Percentiles rank a stretch among this genome's conserved stretches.
Conservation (phyloP, 2,113 vertebrate species). For the Setophaga petechia region DNA sequence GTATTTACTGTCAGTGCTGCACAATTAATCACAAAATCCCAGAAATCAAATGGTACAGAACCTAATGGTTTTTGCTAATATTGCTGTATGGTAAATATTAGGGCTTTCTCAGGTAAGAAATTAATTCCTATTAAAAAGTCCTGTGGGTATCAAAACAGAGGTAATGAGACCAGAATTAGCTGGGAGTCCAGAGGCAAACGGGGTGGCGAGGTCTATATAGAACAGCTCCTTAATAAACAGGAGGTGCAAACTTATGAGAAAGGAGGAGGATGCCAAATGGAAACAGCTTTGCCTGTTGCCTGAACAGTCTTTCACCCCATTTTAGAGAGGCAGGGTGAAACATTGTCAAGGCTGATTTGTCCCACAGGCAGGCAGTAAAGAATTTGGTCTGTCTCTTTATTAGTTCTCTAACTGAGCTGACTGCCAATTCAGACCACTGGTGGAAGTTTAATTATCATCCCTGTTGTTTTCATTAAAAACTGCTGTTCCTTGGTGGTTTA, state of each 20-base stretch:
- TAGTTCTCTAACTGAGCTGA: neutral
- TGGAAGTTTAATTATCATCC: slow-evolving; percentile 16
- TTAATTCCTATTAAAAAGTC: neutral
- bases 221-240: neutral
- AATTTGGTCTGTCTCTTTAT: neutral
- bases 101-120: neutral
- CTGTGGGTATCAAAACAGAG: neutral
- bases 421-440: neutral
- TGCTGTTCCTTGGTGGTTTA: neutral
- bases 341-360: neutral
- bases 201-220: neutral
- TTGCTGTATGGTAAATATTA: neutral
- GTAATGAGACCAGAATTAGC: neutral
- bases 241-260: neutral
- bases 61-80: neutral
- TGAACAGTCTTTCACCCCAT: neutral
- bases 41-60: neutral
- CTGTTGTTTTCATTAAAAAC: slow-evolving; percentile 1
- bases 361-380: neutral
- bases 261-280: neutral
- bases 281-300: neutral
- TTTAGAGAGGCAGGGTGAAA: neutral
- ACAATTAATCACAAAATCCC: neutral
- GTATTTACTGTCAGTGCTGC: neutral
- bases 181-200: neutral